Conservation (phyloP, 1,140 invertebrate species). For the Calosoma granatense region DNA sequence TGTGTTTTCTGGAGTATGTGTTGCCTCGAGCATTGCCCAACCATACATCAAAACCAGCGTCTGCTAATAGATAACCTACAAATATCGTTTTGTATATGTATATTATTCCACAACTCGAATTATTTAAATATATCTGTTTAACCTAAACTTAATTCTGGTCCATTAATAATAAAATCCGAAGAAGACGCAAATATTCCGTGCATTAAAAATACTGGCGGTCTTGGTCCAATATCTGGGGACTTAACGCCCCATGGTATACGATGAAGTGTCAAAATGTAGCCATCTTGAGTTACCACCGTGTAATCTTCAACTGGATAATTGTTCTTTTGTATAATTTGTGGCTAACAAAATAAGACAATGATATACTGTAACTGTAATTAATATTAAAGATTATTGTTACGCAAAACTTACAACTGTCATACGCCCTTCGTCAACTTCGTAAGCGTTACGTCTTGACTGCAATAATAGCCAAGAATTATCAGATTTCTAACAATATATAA, state of each 20-base stretch:
- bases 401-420: not conserved
- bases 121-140: not conserved
- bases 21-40: slow-evolving; percentile 62
- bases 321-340: not conserved
- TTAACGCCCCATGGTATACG: not conserved
- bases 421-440: not conserved
- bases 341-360: not conserved
- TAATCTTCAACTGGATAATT: not conserved
- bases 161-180: not conserved
- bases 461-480: no score
- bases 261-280: not conserved
- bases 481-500: no score
- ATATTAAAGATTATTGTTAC: not conserved
- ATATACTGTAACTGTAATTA: not conserved
- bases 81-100: no score
- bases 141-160: not conserved
- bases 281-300: not conserved
- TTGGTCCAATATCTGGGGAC: not conserved
- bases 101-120: not conserved
- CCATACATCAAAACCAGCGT: slow-evolving; percentile 65
- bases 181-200: not conserved
- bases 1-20: slow-evolving; percentile 52
- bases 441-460: no score
- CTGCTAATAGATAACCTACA: not conserved
- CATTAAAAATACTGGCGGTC: not conserved